Conservation (phyloP, 2,113 vertebrate genomes). For the Charina bottae region DNA sequence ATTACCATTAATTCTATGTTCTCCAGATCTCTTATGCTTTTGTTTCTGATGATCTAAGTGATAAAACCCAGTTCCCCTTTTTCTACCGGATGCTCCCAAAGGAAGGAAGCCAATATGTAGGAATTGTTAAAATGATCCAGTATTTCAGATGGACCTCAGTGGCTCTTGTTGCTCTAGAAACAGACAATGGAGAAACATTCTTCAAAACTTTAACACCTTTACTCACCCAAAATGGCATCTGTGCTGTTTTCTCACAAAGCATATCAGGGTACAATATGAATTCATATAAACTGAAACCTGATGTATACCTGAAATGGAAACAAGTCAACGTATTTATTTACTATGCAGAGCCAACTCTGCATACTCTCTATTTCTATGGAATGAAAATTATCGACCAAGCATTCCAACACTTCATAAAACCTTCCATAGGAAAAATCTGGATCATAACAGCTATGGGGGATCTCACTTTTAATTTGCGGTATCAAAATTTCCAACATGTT, state of each 20-base stretch:
- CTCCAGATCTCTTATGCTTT: neutral
- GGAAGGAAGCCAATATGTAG: no score
- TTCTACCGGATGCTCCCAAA: no score
- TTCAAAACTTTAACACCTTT: neutral
- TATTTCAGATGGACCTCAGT: no score
- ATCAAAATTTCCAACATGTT: neutral
- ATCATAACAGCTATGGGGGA: neutral
- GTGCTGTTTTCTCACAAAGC: neutral
- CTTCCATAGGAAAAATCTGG: neutral
- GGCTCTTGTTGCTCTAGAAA: no score
- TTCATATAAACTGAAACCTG: accelerated
- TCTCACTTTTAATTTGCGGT: neutral
- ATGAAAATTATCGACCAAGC: accelerated
- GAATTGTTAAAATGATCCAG: no score
- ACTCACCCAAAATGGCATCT: neutral
- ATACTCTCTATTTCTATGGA: neutral
- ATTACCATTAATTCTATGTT: neutral
- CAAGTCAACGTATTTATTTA: neutral
- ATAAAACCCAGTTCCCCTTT: neutral
- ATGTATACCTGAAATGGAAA: neutral
- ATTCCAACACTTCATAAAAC: neutral
- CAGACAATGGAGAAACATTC: no score
- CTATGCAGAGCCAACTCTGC: neutral
- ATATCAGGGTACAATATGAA: no score
- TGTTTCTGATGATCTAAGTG: neutral